These are phyloP conservation scores for Dasyprocta punctata DNA, from an alignment of 2,113 vertebrate species.

Conservation along the genomic window DNA sequence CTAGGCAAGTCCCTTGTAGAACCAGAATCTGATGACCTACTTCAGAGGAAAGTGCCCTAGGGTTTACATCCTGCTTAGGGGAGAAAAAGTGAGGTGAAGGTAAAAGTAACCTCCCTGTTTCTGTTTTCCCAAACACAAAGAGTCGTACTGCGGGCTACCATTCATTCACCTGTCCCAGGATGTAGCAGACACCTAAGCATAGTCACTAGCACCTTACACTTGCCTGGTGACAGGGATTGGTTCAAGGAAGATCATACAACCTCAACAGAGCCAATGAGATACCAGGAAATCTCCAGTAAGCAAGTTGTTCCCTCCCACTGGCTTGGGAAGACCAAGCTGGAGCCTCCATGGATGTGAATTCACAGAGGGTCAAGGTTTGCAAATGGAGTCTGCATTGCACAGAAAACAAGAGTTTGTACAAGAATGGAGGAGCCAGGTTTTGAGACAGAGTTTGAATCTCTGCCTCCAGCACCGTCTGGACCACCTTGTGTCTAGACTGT, in stretches of 20 bases:
- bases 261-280: background rate
- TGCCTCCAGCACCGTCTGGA: background rate
- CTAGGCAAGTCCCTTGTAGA: background rate
- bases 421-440: background rate
- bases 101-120: background rate
- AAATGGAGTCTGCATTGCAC: background rate
- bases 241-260: background rate
- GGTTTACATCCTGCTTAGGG: background rate
- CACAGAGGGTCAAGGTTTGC: background rate
- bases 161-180: no score
- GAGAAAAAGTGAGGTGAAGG: background rate
- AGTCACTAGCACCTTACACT: background rate
- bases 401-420: background rate
- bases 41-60: background rate
- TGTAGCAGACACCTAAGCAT: background rate
- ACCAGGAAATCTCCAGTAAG: background rate
- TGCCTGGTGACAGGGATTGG: background rate
- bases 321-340: background rate
- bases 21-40: background rate
- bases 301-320: background rate
- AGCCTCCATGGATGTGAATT: background rate
- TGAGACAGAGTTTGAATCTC: background rate
- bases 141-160: background rate
- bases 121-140: background rate
- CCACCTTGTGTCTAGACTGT: background rate